A percentile compares a stretch with the other conserved stretches of the same genome.
phyloP scores from a whole-genome alignment of 2,113 vertebrate species.

The Sylvietta virens region DNA sequence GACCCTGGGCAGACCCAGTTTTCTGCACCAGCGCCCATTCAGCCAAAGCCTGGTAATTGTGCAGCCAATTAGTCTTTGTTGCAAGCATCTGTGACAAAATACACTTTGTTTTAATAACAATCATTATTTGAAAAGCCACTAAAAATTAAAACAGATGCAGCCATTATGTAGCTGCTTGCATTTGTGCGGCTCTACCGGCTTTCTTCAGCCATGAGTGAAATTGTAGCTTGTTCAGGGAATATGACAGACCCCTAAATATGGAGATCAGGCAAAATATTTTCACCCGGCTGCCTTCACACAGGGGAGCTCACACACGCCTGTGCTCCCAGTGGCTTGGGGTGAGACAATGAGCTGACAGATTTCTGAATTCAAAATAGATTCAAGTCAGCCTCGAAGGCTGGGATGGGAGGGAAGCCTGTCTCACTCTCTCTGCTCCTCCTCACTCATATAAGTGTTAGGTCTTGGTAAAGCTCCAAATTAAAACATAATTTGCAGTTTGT shows the following conservation, averaged over 20 bases:
- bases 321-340: slow-evolving; percentile 8
- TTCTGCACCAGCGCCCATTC: background rate
- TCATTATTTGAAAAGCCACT: slow-evolving; percentile 39
- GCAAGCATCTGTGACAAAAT: slow-evolving; percentile 27
- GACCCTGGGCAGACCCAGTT: background rate
- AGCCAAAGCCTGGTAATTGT: background rate
- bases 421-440: background rate
- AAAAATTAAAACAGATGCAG: slow-evolving; percentile 55
- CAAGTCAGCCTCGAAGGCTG: background rate
- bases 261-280: slow-evolving; percentile 51
- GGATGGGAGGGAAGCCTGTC: background rate
- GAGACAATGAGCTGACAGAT: slow-evolving; percentile 11
- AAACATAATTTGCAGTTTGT: background rate
- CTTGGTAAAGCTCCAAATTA: background rate
- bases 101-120: slow-evolving; percentile 46
- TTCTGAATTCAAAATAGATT: slow-evolving; percentile 24
- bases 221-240: slow-evolving; percentile 49
- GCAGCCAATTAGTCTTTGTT: slow-evolving; percentile 46
- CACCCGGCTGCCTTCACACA: slow-evolving; percentile 13
- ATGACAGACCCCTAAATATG: slow-evolving; percentile 27
- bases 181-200: slow-evolving; percentile 15
- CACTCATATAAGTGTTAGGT: background rate
- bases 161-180: slow-evolving; percentile 18
- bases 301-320: background rate
- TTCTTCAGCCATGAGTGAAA: slow-evolving; percentile 51